Evolutionary conservation across 1,140 invertebrate genomes (phyloP), one percentile per base, ranked within the genome.

Genomic region (Homalodisca vitripennis): DNA sequence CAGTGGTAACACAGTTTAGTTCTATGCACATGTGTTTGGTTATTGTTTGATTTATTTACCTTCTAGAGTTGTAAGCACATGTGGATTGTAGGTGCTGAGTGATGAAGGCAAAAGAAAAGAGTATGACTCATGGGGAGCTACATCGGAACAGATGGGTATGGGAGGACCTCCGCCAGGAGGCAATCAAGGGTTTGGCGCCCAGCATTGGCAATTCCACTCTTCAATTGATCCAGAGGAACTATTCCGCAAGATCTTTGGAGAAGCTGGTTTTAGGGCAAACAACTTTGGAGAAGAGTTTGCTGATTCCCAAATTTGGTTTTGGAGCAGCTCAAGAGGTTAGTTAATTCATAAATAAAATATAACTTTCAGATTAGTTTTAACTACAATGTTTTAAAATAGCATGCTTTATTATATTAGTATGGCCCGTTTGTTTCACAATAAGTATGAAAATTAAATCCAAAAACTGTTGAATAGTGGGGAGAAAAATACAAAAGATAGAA

Each of bases 221-320:
- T 89, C 87, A 0, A 89, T 98, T 68, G 94, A 98, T 81, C 95
- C 97, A 3, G 96, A 99, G 78, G 97, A 99, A 80, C 79, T 99
- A 3, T 99, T 99, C 80, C 84, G 92, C 60, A 93, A 92, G 79
- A 95, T 95, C 74, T 95, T 94, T 78, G 92, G 92, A 12, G 88
- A 93, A 73, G 87, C 84, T 67, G 89, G 86, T 17, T 92, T 92
- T 74, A 79, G 78, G 3, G 82, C 82, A 57, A 69, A 74, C 27
- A 84, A 84, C 76, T 77, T 77, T 47, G 78, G 83, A 48, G 91
- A 88, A 74, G 94, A 97, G 77, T 97, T 90, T 85, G 88, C 90
- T 26, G 93, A 96, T 68, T 90, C 88, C n/a, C 30, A 85, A 84
- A 70, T 96, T 90, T 85, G 96, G 95, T 2, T 97, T 93, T 86